These are phyloP conservation scores for Crematogaster levior DNA, from an alignment of 2,888 invertebrate species.

Conservation along the genomic window DNA sequence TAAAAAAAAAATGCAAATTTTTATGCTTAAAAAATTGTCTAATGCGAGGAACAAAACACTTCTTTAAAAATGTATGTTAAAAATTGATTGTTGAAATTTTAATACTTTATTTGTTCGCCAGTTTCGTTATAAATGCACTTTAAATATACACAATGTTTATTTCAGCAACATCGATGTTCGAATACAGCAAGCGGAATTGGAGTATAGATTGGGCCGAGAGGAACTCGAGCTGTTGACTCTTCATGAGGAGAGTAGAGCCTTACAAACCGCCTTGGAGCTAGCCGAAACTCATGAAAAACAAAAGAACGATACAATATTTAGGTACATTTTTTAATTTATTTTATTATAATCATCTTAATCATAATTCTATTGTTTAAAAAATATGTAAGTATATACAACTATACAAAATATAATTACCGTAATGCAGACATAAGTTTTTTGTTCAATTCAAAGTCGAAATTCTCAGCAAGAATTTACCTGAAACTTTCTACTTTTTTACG, in stretches of 20 bases:
- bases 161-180: conserved; percentile 94
- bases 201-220: conserved; percentile 95
- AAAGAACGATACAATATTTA: conserved; percentile 87
- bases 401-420: neutral
- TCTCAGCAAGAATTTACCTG: neutral
- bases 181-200: conserved; percentile 96
- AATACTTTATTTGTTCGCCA: neutral
- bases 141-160: conserved; percentile 48
- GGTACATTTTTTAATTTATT: conserved; percentile 82
- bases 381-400: neutral
- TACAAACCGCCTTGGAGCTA: conserved; percentile 91
- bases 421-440: neutral
- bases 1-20: neutral
- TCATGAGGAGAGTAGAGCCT: conserved; percentile 93
- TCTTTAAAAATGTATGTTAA: neutral
- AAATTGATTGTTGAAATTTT: neutral
- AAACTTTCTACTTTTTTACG: neutral
- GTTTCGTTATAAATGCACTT: neutral
- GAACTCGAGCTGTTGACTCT: conserved; percentile 94
- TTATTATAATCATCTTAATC: too few species aligned
- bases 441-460: neutral
- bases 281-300: conserved; percentile 86
- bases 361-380: neutral
- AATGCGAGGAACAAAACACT: neutral
- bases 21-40: neutral